Evolutionary conservation across 2,797 vertebrate species (phyloP).

Genomic region (Alosa sapidissima): DNA sequence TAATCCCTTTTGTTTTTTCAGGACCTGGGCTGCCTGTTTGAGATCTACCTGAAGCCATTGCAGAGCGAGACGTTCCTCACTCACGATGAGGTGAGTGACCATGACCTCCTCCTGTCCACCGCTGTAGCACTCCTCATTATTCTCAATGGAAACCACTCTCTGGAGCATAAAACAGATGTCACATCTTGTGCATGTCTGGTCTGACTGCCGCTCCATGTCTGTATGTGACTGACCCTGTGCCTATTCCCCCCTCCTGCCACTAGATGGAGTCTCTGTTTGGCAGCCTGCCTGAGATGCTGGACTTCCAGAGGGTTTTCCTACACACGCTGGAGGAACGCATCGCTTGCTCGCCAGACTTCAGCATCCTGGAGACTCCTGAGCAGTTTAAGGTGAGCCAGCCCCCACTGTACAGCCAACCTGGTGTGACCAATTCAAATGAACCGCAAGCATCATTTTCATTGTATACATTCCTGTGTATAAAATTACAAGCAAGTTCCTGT

Average conservation of each 20-base stretch:
- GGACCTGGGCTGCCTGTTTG: slow-evolving; percentile 89
- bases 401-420: not conserved
- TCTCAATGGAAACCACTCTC: not conserved
- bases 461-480: not conserved
- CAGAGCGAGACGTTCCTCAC: slow-evolving; percentile 90
- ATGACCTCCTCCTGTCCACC: not conserved
- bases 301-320: slow-evolving; percentile 92
- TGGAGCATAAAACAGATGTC: not conserved
- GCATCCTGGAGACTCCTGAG: slow-evolving; percentile 80
- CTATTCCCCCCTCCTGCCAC: slow-evolving; percentile 5
- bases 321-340: slow-evolving; percentile 91
- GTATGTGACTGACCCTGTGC: not conserved
- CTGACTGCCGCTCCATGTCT: not conserved
- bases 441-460: not conserved
- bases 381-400: slow-evolving; percentile 81
- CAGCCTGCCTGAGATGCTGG: slow-evolving; percentile 90
- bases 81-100: slow-evolving; percentile 83
- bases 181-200: not conserved
- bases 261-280: slow-evolving; percentile 96
- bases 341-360: slow-evolving; percentile 81
- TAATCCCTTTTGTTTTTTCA: slow-evolving; percentile 51
- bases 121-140: not conserved
- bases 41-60: slow-evolving; percentile 90
- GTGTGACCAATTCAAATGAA: not conserved
- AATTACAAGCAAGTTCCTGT: not conserved